Evolutionary conservation across 2,797 vertebrate species (phyloP).

Genomic region (Acanthornis magna): DNA sequence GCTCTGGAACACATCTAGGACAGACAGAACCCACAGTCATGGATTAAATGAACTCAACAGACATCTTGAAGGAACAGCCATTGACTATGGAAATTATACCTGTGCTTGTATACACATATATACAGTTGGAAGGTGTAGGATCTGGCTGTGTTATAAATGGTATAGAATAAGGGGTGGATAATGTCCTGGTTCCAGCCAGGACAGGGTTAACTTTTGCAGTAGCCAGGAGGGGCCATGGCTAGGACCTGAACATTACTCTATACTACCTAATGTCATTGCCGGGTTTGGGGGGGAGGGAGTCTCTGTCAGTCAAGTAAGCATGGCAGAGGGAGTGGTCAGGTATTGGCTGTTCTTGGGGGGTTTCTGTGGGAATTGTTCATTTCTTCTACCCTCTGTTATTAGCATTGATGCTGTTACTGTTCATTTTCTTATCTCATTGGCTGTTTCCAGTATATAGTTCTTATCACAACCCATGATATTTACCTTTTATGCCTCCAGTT

Average conservation of each 20-base stretch:
- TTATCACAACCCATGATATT: neutral
- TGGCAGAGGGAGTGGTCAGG: neutral
- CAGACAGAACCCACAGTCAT: neutral
- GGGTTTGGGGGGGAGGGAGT: neutral
- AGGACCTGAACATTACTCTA: neutral
- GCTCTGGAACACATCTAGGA: neutral
- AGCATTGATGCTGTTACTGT: neutral
- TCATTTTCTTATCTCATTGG: neutral
- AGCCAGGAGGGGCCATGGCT: neutral
- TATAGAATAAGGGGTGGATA: neutral
- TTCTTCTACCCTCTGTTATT: neutral
- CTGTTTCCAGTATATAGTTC: neutral
- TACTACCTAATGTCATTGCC: no score
- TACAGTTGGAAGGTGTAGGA: neutral
- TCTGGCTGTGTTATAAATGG: neutral
- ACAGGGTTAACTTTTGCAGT: neutral
- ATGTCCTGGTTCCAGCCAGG: neutral
- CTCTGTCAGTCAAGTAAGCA: accelerated
- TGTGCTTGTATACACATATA: neutral
- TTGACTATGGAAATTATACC: neutral
- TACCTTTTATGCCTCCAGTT: neutral
- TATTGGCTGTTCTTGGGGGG: neutral
- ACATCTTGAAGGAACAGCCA: neutral
- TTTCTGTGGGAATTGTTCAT: neutral
- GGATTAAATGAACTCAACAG: neutral